These are phyloP conservation scores for Ochotona princeps DNA, from an alignment of 2,113 vertebrate species.

Conservation along the genomic window DNA sequence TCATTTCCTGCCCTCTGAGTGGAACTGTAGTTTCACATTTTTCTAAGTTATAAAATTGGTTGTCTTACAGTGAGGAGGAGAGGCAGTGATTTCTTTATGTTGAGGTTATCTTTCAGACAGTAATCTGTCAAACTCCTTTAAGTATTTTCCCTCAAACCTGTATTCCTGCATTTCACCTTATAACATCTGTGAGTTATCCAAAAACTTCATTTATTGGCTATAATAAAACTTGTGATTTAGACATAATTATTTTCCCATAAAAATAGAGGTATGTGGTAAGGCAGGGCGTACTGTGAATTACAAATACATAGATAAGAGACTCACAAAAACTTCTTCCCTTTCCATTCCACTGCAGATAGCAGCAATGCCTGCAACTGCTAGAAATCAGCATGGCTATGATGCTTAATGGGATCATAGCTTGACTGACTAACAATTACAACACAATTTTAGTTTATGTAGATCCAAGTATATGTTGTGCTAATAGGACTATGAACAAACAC, in stretches of 20 bases:
- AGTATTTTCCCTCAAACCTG: conserved; percentile 37
- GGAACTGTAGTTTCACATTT: not conserved
- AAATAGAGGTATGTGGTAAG: conserved; percentile 60
- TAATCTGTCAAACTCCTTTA: conserved; percentile 23
- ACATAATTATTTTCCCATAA: conserved; percentile 66
- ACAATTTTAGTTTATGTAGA: not conserved
- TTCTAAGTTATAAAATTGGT: not conserved
- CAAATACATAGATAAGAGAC: not conserved
- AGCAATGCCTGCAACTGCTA: not conserved
- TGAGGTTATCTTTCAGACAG: conserved; percentile 46
- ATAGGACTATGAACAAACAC: not conserved
- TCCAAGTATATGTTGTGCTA: not conserved
- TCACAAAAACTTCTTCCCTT: not conserved
- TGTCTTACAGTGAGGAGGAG: conserved; percentile 27
- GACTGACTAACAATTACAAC: not conserved
- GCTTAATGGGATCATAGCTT: not conserved
- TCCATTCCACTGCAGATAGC: not conserved
- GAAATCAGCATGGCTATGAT: not conserved
- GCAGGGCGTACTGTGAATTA: not conserved
- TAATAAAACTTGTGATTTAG: conserved; percentile 53
- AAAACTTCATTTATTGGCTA: conserved; percentile 63
- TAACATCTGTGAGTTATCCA: conserved; percentile 40
- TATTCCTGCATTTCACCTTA: conserved; percentile 46
- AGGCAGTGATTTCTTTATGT: conserved; percentile 57
- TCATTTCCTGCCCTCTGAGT: conserved; percentile 58